Conservation (phyloP, 2,888 invertebrate genomes). For the Drosophila vallismaia region DNA sequence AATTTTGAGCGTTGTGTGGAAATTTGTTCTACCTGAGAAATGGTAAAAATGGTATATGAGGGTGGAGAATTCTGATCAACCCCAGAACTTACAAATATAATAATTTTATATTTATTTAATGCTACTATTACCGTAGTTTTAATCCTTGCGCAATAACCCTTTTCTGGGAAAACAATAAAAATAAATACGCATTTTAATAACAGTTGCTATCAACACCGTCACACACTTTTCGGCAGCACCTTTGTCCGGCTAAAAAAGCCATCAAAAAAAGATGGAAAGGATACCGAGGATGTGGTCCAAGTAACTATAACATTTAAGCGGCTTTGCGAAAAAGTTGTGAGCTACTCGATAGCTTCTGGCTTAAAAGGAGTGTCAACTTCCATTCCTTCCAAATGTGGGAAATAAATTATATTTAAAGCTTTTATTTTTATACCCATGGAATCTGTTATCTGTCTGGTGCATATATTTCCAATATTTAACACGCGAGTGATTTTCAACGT, state of each 20-base stretch:
- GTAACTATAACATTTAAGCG: conserved; percentile 82
- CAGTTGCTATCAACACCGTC: conserved; percentile 63
- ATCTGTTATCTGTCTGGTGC: no score
- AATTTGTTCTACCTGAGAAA: neutral
- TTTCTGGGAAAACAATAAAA: conserved; percentile 60
- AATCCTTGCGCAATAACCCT: neutral
- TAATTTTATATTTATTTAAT: neutral
- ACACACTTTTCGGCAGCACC: conserved; percentile 53
- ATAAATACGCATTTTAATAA: conserved; percentile 54
- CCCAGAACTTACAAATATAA: neutral
- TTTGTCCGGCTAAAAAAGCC: conserved; percentile 42
- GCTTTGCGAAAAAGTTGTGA: conserved; percentile 72
- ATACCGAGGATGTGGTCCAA: conserved; percentile 39
- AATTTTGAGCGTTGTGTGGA: conserved; percentile 66
- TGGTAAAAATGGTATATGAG: neutral
- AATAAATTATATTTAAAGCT: conserved; percentile 16
- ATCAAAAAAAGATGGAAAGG: conserved; percentile 11
- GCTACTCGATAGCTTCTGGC: conserved; percentile 66
- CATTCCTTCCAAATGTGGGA: neutral
- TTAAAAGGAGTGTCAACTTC: conserved; percentile 42
- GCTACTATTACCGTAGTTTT: neutral
- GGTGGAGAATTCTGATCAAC: neutral
- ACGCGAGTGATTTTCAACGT: no score
- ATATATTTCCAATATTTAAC: no score
- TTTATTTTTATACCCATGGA: conserved; percentile 19